Base-by-base conservation (phyloP, 2,113 vertebrate genomes). In the Ramphastos sulfuratus region DNA sequence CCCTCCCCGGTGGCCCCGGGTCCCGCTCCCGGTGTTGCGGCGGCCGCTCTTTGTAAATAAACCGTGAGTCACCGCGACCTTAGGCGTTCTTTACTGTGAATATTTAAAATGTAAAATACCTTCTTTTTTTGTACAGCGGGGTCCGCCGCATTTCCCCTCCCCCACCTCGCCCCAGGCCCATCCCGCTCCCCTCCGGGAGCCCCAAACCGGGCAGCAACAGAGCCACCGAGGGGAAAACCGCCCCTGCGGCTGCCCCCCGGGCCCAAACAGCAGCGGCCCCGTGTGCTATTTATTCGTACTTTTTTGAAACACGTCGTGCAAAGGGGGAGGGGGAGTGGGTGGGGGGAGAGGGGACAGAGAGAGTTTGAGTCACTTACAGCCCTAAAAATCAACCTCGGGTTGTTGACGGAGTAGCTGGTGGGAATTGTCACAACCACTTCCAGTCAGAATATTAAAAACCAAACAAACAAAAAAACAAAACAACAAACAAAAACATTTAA, bases 31-130 rank as follows among this genome's bases (percentile, higher is more conserved):
- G 58, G 28, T 28, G 87, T 48, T 76, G 71, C 54, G 80, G 75
- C 64, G 69, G 94, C 89, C 81, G 92, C 94, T 97, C 92, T 95
- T 93, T 99, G 98, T 99, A 99, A 98, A 99, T 98, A 98, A 96
- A 94, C 96, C 97, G 98, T 98, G 98, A 98, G 98, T 98, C 97
- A 96, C 98, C 92, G 97, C 95, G 96, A 97, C 98, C 93, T 15
- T 25, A 98, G 98, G 98, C 98, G 98, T 96, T 96, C 97, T 97
- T 98, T 97, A 98, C 98, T 98, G 98, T 98, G 98, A 99, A 98
- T 99, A 98, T 98, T 98, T 98, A 98, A 98, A 94, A 98, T 98
- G 97, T 98, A 98, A 98, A 98, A 97, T 96, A 97, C 91, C 75
- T 96, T 96, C 94, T 97, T 97, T 96, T 96, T 97, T 94, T 91